Base-by-base conservation (phyloP, 2,797 vertebrate genomes). In the Percopsis omiscomaycus region DNA sequence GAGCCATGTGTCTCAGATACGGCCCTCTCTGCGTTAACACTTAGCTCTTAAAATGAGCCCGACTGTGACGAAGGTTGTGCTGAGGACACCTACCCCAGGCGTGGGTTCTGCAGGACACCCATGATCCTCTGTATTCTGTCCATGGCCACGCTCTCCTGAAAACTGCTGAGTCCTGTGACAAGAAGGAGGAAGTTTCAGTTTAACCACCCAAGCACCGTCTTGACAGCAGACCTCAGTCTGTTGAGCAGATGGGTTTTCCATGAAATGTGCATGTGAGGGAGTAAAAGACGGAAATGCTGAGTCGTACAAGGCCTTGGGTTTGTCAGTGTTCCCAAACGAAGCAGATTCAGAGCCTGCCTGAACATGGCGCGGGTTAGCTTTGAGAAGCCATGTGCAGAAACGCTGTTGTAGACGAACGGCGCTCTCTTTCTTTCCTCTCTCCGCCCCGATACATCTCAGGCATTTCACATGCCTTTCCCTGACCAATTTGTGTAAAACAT, bases 61-160 rank as follows among this genome's bases (percentile, higher is more conserved):
- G 16, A 29, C 30, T 48, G 16, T 59, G 52, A 74, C 52, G 48
- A 62, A 57, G 75, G 80, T 64, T 71, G 68, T 0, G 3, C 8
- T 51, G 52, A 75, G 61, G 71, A 68, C 80, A 88, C 89, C 88
- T 75, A 94, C 93, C 93, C 93, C 86, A 91, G 89, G 73, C 83
- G 89, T 11, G 92, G 93, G 82, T 94, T 94, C 84, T 90, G 91
- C 70, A 94, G 84, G 59, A 94, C 91, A 51, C 93, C 93, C 93
- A 93, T 93, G 87, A 94, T 94, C 89, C 93, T 92, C 80, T 94
- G 93, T 70, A 94, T 94, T 74, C 93, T 78, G 85, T 94, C 93
- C 89, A 94, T 93, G 66, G 93, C 93, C 75, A 94, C 92, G 27
- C 92, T 94, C 87, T 94, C 92, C 79, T 94, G 93, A 84, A 94